Evolutionary conservation across 2,888 invertebrate species (phyloP), one percentile per base, ranked within the genome.

Genomic region (Pterostichus niger): DNA sequence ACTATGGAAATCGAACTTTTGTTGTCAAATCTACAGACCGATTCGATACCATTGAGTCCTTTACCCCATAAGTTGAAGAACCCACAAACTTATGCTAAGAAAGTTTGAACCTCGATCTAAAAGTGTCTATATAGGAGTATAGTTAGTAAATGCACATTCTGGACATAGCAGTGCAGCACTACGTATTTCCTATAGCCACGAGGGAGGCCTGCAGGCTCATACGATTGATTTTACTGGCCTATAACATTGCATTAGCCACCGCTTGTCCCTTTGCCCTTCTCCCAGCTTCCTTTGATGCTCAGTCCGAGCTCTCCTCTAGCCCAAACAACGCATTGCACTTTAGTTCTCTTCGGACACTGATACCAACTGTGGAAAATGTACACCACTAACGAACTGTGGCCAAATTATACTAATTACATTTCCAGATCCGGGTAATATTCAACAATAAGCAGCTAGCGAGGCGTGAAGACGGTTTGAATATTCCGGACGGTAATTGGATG

Each of bases 191-290:
- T 9, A 40, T 9, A 5, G 6, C 40, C 40, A 40, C 40, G 40
- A 17, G 80, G 54, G 52, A 31, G 35, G 56, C 81, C 68, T 17
- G 15, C 9, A 44, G 68, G 6, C 59, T 64, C 64, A 83, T 76
- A 54, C 76, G 84, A 85, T 85, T 85, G 85, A 85, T 85, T 84
- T 85, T 83, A 84, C 75, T 84, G 81, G 68, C 84, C 84, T 61
- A 83, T 84, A 84, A 85, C 85, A 85, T 59, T 80, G 82, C 75
- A 84, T 85, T 85, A 85, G 82, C 84, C 84, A 85, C 84, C 84
- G 83, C 54, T 13, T 17, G 56, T 6, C 56, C 56, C 24, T n/a
- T 1, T 52, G 6, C 52, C 52, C 52, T 84, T 84, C 77, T 84
- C 81, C 79, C 59, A 73, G 76, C 82, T 71, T 24, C 54, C 84